Evolutionary conservation across 2,888 invertebrate genomes (phyloP).

Genomic region (Nymphalis urticae): DNA sequence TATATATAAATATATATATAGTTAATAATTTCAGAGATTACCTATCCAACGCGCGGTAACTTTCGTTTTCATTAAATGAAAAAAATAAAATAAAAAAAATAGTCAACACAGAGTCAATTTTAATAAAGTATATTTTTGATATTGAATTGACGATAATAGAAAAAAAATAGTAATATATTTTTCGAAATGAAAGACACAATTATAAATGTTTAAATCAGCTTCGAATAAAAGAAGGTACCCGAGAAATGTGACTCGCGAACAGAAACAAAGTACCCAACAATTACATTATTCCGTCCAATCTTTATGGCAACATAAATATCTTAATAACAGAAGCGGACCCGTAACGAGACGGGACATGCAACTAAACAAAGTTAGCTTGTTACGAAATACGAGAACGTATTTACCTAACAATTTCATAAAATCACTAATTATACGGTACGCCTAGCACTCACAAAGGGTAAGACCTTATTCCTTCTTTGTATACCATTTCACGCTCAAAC

Average conservation of each 20-base stretch:
- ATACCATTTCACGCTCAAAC: slow-evolving; percentile 28
- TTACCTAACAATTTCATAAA: slow-evolving; percentile 78
- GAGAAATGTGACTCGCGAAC: not conserved
- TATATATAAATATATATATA: too few relatives aligned
- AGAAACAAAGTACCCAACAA: slow-evolving; percentile 9
- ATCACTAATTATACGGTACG: slow-evolving; percentile 78
- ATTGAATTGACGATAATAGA: too few relatives aligned
- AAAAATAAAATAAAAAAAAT: too few relatives aligned
- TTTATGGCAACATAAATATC: slow-evolving; percentile 31
- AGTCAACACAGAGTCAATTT: too few relatives aligned
- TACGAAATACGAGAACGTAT: slow-evolving; percentile 52
- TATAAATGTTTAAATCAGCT: slow-evolving; percentile 5
- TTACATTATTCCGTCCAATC: slow-evolving; percentile 25
- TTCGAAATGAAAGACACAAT: not conserved
- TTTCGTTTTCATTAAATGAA: too few relatives aligned
- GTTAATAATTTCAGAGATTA: too few relatives aligned
- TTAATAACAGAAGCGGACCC: slow-evolving; percentile 31
- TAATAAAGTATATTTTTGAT: too few relatives aligned
- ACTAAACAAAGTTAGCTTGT: slow-evolving; percentile 49
- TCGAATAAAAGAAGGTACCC: not conserved
- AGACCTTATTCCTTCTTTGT: slow-evolving; percentile 51
- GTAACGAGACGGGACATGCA: slow-evolving; percentile 43
- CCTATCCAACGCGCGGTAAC: too few relatives aligned
- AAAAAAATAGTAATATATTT: too few relatives aligned
- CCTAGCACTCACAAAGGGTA: slow-evolving; percentile 69